Percentiles rank a stretch among this genome's conserved stretches.
Conservation (phyloP, 2,113 vertebrate genomes). For the Cepphus grylle region DNA sequence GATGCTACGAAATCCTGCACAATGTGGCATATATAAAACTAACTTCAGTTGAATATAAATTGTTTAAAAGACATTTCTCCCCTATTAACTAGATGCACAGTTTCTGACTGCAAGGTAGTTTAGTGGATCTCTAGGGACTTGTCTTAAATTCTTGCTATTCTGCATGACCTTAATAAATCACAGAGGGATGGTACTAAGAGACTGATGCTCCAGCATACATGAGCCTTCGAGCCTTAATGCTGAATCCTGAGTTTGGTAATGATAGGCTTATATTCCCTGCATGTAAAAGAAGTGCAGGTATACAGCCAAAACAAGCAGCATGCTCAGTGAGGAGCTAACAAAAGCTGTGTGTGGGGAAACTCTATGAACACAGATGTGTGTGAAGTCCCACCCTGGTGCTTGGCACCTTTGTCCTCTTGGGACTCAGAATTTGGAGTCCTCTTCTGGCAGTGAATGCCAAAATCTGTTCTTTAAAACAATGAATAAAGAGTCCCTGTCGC, state of each 20-base stretch:
- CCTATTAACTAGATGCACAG: neutral
- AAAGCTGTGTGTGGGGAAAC: neutral
- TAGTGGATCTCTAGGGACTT: neutral
- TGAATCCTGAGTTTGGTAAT: neutral
- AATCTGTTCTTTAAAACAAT: conserved; percentile 34
- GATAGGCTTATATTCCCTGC: neutral
- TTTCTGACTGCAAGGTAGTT: neutral
- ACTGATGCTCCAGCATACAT: neutral
- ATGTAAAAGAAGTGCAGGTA: neutral
- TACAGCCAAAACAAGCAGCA: neutral
- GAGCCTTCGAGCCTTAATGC: neutral
- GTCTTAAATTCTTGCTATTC: neutral
- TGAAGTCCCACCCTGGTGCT: neutral
- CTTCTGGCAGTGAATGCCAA: neutral
- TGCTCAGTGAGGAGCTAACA: neutral
- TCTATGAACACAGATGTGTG: neutral
- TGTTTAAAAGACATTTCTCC: neutral
- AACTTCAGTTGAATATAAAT: neutral
- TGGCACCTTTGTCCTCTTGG: neutral
- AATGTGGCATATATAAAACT: neutral
- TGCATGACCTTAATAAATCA: neutral
- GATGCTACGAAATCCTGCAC: neutral
- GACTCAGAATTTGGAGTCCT: neutral
- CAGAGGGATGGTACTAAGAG: neutral
- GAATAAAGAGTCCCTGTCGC: conserved; percentile 20